Conservation (phyloP, 2,888 invertebrate species). For the Luperina testacea region DNA sequence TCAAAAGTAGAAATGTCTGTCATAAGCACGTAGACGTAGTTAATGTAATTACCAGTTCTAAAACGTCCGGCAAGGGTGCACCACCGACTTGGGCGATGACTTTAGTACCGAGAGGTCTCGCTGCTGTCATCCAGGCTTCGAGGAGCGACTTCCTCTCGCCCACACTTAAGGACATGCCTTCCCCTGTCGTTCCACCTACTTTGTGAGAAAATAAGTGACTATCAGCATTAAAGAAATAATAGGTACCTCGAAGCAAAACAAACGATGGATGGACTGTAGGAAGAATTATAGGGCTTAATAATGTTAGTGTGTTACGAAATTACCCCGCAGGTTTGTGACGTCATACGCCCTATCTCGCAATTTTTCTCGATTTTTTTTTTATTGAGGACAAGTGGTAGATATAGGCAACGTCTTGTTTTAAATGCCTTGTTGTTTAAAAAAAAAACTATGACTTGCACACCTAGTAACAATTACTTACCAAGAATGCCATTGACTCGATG, state of each 20-base stretch:
- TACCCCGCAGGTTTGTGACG: too few species aligned
- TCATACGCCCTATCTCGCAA: too few species aligned
- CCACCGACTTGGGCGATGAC: slow-evolving; percentile 94
- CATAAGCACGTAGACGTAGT: too few species aligned
- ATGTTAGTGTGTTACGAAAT: too few species aligned
- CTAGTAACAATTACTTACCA: slow-evolving; percentile 87
- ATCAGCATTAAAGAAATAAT: neutral
- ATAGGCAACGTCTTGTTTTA: too few species aligned
- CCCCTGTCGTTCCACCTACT: slow-evolving; percentile 96
- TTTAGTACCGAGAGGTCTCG: slow-evolving; percentile 88
- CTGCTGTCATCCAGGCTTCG: slow-evolving; percentile 91
- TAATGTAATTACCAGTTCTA: slow-evolving; percentile 90
- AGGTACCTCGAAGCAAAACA: neutral
- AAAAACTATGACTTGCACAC: neutral
- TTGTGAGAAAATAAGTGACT: slow-evolving; percentile 12
- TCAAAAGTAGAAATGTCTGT: too few species aligned
- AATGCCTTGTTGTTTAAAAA: neutral
- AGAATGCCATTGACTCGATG: slow-evolving; percentile 91
- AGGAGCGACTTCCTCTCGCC: slow-evolving; percentile 92
- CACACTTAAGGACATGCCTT: slow-evolving; percentile 92
- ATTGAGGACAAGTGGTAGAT: too few species aligned
- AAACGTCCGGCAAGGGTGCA: slow-evolving; percentile 91
- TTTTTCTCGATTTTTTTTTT: too few species aligned
- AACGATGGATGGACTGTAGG: neutral
- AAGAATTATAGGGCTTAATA: neutral